phyloP scores from a whole-genome alignment of 2,888 invertebrate species.

The Carterocephalus palaemon region DNA sequence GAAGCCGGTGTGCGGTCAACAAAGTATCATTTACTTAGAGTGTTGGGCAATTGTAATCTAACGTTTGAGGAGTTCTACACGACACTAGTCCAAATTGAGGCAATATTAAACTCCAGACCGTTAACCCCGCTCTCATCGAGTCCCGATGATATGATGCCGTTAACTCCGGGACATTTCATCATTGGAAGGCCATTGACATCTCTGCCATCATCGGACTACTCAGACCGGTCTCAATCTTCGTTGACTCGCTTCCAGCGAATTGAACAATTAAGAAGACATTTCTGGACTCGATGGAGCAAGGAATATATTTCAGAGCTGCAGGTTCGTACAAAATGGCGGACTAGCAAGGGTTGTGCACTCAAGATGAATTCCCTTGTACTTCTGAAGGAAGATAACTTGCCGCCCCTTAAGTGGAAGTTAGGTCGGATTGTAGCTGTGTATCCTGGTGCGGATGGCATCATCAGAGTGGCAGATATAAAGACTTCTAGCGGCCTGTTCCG shows the following conservation, averaged over 20 bases:
- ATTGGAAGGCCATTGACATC: constrained; percentile 20
- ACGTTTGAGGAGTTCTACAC: constrained; percentile 12
- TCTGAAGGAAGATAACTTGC: constrained; percentile 19
- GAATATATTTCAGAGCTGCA: constrained; percentile 29
- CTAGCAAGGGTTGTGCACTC: neutral
- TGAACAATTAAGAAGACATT: constrained; percentile 25
- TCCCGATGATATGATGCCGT: neutral
- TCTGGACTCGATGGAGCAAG: constrained; percentile 29
- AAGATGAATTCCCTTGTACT: constrained; percentile 20
- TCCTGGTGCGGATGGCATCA: constrained; percentile 15
- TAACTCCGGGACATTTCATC: constrained; percentile 15
- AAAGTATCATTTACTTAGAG: constrained; percentile 14
- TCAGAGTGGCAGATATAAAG: constrained; percentile 13
- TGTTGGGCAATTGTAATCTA: constrained; percentile 13
- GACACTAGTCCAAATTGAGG: neutral
- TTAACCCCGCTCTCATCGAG: neutral
- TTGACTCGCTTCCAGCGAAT: constrained; percentile 23
- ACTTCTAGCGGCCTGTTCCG: constrained; percentile 9
- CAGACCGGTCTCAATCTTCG: neutral
- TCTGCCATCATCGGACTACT: constrained; percentile 8
- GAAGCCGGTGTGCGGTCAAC: constrained; percentile 20
- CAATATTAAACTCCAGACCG: constrained; percentile 2
- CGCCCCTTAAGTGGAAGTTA: constrained; percentile 18
- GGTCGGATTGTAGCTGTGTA: constrained; percentile 13
- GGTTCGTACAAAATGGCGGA: constrained; percentile 22